Evolutionary conservation across 1,140 invertebrate species (phyloP).

Genomic region (Micrasema minimum): DNA sequence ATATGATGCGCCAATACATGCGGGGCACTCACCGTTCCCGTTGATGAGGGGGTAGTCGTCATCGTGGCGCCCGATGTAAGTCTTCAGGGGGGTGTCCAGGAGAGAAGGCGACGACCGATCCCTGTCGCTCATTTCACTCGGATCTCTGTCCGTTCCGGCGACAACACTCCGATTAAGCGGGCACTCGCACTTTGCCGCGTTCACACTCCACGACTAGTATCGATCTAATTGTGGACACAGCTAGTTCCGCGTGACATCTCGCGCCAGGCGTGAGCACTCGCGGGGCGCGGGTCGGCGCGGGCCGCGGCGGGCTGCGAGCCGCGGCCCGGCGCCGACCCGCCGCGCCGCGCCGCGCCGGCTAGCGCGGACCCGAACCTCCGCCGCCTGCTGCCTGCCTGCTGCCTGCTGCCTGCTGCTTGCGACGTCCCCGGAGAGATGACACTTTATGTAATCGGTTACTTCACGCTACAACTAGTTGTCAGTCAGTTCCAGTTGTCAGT

Average conservation of each 20-base stretch:
- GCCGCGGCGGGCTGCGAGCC: conserved; percentile 63
- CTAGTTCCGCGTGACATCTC: conserved; percentile 46
- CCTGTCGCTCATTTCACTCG: conserved; percentile 75
- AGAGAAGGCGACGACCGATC: conserved; percentile 81
- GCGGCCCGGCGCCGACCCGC: conserved; percentile 52
- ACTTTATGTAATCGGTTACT: too few relatives aligned
- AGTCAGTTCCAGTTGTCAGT: too few relatives aligned
- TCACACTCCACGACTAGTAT: conserved; percentile 56
- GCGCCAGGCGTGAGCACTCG: conserved; percentile 30
- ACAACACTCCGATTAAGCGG: conserved; percentile 58
- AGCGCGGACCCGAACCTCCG: not conserved
- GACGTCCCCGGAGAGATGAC: conserved; percentile 1
- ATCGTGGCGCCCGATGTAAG: conserved; percentile 79
- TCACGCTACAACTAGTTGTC: too few relatives aligned
- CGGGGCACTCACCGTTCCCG: conserved; percentile 72
- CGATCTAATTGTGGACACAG: conserved; percentile 49
- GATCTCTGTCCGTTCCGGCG: conserved; percentile 60
- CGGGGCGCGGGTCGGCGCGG: conserved; percentile 75
- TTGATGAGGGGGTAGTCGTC: conserved; percentile 79
- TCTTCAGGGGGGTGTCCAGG: conserved; percentile 82
- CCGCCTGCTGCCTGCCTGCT: not conserved
- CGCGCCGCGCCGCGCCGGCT: not conserved
- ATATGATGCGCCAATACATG: conserved; percentile 37
- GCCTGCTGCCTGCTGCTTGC: not conserved
- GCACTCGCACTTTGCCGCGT: conserved; percentile 60